Evolutionary conservation across 2,113 vertebrate genomes (phyloP).

Genomic region (Ellobius talpinus): DNA sequence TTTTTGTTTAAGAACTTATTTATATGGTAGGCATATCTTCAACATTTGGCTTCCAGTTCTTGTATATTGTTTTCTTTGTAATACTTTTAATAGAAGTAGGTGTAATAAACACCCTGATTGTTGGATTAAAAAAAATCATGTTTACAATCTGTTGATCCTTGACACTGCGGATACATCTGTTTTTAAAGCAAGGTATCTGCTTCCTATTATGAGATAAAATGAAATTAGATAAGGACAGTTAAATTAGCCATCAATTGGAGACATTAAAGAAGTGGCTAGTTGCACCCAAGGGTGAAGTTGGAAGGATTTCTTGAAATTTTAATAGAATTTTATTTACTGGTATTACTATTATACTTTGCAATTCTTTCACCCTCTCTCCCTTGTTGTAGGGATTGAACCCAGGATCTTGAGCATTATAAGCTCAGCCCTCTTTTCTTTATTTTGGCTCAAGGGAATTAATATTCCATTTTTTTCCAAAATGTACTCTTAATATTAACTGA

Average conservation of each 20-base stretch:
- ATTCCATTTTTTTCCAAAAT: not conserved
- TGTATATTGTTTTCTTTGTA: conserved; percentile 30
- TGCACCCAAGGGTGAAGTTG: not conserved
- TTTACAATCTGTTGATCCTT: not conserved
- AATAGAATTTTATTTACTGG: not conserved
- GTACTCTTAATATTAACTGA: not conserved
- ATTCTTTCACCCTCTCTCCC: not conserved
- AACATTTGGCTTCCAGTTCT: not conserved
- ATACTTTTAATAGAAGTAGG: conserved; percentile 13
- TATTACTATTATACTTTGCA: not conserved
- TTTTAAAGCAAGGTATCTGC: not conserved
- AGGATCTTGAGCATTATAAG: not conserved
- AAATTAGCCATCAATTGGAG: not conserved
- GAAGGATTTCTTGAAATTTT: not conserved
- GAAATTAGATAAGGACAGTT: not conserved
- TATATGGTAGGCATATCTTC: conserved; percentile 17
- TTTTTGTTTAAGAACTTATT: conserved; percentile 20
- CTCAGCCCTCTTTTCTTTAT: not conserved
- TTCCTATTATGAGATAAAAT: not conserved
- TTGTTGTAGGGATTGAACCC: not conserved
- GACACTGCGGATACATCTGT: not conserved
- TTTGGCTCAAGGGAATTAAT: not conserved
- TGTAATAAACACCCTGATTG: conserved; percentile 31
- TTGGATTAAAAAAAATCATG: not conserved
- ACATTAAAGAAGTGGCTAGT: conserved; percentile 16